Evolutionary conservation across 2,888 invertebrate species (phyloP).

Genomic region (Protonemura montana): DNA sequence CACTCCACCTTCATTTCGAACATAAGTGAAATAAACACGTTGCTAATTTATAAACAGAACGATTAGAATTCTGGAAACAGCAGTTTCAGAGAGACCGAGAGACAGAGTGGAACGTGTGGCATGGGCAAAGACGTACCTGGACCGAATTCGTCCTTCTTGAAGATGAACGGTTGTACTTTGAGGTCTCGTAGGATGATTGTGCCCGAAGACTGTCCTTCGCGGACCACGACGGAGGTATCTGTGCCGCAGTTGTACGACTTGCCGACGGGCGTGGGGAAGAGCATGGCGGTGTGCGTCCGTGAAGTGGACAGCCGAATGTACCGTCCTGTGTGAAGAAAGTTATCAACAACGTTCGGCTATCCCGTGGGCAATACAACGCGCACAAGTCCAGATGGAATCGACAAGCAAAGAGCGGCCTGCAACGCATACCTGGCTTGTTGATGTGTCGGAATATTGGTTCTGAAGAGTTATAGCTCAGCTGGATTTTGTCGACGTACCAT

Average conservation of each 20-base stretch:
- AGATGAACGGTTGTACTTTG: conserved; percentile 88
- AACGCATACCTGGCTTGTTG: conserved; percentile 59
- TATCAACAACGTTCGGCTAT: too few species aligned
- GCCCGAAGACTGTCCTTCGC: conserved; percentile 60
- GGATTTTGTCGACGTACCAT: conserved; percentile 85
- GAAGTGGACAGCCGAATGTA: conserved; percentile 65
- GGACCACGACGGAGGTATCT: conserved; percentile 68
- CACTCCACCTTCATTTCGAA: too few species aligned
- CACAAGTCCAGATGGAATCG: neutral
- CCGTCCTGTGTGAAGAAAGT: conserved; percentile 46
- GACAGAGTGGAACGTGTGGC: too few species aligned
- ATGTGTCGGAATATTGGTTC: conserved; percentile 62
- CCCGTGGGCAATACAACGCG: neutral
- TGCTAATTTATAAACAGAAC: too few species aligned
- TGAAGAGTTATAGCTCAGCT: conserved; percentile 74
- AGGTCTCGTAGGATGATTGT: conserved; percentile 72
- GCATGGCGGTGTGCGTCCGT: conserved; percentile 65
- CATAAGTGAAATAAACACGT: too few species aligned
- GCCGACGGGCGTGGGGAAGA: conserved; percentile 87
- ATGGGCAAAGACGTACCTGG: conserved; percentile 57
- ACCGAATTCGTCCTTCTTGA: conserved; percentile 77
- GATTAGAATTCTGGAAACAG: too few species aligned
- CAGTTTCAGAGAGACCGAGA: too few species aligned
- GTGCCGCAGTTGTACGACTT: conserved; percentile 83
- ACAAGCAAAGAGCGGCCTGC: neutral